A percentile compares a stretch with the other conserved stretches of the same genome.
Evolutionary conservation across 2,797 vertebrate genomes (phyloP).

Genomic region (Decapterus maruadsi): DNA sequence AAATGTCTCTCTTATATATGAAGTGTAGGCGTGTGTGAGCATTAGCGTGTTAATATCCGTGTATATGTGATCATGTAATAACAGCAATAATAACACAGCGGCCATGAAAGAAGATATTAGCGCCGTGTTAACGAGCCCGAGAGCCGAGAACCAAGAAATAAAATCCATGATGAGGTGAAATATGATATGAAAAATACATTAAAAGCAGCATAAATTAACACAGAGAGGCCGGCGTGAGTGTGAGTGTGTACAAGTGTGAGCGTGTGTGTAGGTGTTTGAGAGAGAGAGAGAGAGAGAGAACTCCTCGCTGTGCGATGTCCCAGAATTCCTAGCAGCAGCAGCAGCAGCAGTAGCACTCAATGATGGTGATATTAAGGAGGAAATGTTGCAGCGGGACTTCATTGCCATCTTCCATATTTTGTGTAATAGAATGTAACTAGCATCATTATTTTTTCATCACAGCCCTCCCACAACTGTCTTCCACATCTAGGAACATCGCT

Average conservation of each 20-base stretch:
- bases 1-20: background rate
- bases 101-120: constrained; percentile 34
- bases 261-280: constrained; percentile 8
- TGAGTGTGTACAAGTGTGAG: constrained; percentile 25
- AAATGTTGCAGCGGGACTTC: constrained; percentile 59
- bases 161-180: constrained; percentile 68
- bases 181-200: constrained; percentile 73
- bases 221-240: background rate
- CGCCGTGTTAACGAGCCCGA: constrained; percentile 42
- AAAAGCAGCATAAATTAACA: constrained; percentile 71
- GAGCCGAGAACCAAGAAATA: constrained; percentile 36
- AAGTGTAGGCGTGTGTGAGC: background rate
- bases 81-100: constrained; percentile 20
- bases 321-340: constrained; percentile 62
- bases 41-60: background rate
- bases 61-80: constrained; percentile 14
- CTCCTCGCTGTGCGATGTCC: constrained; percentile 47
- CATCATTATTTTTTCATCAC: constrained; percentile 82
- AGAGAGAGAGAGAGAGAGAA: constrained; percentile 16
- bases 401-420: constrained; percentile 65
- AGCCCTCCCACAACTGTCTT: constrained; percentile 74
- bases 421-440: constrained; percentile 77
- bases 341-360: constrained; percentile 34
- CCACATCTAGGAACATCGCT: constrained; percentile 74
- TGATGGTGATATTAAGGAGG: constrained; percentile 70